Conservation (phyloP, 2,113 vertebrate species). For the Nymphicus hollandicus region DNA sequence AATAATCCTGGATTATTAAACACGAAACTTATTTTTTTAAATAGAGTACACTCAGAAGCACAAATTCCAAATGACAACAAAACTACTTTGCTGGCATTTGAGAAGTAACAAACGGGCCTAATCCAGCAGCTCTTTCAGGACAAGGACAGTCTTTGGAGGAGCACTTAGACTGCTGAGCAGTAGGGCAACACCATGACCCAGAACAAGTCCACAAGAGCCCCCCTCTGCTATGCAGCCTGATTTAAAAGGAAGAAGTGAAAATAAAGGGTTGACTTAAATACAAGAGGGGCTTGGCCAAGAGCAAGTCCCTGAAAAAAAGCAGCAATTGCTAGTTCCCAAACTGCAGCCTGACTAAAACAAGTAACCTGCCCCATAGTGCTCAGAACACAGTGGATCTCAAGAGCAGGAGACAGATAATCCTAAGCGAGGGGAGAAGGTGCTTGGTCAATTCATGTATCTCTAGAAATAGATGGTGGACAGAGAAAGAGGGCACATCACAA, state of each 20-base stretch:
- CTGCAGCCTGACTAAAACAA: background rate
- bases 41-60: background rate
- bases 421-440: background rate
- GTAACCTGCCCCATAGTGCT: background rate
- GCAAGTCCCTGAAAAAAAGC: background rate
- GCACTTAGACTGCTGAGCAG: background rate
- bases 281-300: background rate
- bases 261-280: background rate
- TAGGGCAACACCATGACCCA: background rate
- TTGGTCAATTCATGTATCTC: background rate
- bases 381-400: background rate
- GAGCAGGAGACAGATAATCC: background rate
- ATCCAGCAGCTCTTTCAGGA: background rate
- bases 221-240: background rate
- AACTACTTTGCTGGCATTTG: background rate
- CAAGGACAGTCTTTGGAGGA: background rate
- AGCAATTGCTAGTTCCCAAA: background rate
- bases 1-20: conserved; percentile 50
- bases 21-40: background rate
- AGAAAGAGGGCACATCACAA: background rate
- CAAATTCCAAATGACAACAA: background rate
- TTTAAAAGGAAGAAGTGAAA: background rate
- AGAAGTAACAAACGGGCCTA: background rate
- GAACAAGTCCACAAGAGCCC: background rate
- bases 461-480: background rate